Percentiles rank a stretch among this genome's conserved stretches.
Conservation (phyloP, 1,140 invertebrate genomes). For the Caenorhabditis brenneri region DNA sequence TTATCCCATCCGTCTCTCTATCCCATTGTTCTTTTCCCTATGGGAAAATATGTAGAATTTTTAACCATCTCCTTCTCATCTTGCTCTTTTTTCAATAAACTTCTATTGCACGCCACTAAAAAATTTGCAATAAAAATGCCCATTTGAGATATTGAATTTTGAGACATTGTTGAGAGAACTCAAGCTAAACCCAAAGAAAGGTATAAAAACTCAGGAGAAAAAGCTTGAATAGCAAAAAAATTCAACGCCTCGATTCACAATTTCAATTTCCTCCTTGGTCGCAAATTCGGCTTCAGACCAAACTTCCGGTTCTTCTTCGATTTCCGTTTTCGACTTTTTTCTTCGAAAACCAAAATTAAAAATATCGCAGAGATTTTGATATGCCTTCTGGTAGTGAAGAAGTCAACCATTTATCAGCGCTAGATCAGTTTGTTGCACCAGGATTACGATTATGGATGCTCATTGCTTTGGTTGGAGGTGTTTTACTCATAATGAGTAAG, state of each 20-base stretch:
- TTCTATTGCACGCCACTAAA: neutral
- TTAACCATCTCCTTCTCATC: neutral
- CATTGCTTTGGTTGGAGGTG: conserved; percentile 65
- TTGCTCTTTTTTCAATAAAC: neutral
- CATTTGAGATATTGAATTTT: neutral
- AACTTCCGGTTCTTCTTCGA: conserved; percentile 1
- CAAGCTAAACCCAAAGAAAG: too few species aligned
- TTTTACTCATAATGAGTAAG: conserved; percentile 67
- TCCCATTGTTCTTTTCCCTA: conserved; percentile 30
- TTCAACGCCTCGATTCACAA: conserved; percentile 28
- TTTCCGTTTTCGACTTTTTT: neutral
- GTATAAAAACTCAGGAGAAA: too few species aligned
- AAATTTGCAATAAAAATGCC: neutral
- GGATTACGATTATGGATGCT: conserved; percentile 69
- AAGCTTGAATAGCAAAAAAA: neutral
- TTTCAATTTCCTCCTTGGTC: neutral
- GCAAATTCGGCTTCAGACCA: neutral
- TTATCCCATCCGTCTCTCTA: neutral
- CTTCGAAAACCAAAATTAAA: neutral
- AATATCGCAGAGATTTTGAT: neutral
- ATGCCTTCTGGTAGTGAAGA: conserved; percentile 30
- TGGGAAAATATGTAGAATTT: conserved; percentile 32
- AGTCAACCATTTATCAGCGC: conserved; percentile 51
- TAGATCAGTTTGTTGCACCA: conserved; percentile 69
- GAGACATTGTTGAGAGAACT: too few species aligned